Evolutionary conservation across 1,140 invertebrate genomes (phyloP).

Genomic region (Lucilia cuprina): DNA sequence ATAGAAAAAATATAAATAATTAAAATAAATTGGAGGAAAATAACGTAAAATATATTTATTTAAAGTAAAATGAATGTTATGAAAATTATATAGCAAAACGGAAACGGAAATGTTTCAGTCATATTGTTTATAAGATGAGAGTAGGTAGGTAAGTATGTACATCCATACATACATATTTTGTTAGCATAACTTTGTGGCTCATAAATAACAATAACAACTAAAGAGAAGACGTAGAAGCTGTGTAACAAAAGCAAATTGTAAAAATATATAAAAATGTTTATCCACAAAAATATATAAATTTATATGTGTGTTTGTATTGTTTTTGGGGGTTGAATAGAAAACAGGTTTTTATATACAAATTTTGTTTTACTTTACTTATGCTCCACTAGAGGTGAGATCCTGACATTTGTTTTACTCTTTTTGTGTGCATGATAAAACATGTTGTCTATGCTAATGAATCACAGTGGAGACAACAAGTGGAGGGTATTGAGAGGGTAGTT

Average conservation of each 20-base stretch:
- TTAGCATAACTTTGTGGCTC: neutral
- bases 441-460: neutral
- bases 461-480: neutral
- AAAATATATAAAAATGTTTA: neutral
- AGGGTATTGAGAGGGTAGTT: no score
- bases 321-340: neutral
- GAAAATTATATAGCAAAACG: neutral
- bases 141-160: neutral
- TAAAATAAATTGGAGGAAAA: neutral
- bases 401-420: neutral
- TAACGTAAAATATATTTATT: no score
- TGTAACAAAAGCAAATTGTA: neutral
- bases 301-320: neutral
- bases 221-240: neutral
- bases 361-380: neutral
- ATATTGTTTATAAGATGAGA: neutral
- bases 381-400: neutral
- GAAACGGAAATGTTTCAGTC: conserved; percentile 6
- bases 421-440: neutral
- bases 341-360: neutral
- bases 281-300: neutral
- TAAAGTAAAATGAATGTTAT: neutral
- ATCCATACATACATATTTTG: neutral
- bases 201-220: neutral
- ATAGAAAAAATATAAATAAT: neutral